Base-by-base conservation (phyloP, 2,797 vertebrate species). In the Orestias chungarensis region DNA sequence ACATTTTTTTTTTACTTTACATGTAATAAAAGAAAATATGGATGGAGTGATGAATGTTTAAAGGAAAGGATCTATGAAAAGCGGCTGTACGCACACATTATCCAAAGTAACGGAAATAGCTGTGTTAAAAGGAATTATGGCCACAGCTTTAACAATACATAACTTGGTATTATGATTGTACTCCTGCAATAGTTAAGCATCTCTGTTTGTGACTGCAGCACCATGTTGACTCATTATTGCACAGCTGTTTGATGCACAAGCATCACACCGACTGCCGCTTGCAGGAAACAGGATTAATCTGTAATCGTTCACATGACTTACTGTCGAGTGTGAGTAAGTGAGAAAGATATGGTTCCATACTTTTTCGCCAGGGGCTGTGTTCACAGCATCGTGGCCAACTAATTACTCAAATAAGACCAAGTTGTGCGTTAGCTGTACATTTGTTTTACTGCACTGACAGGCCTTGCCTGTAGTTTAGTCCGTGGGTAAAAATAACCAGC, bases 301-400 rank as follows among this genome's bases (percentile, higher is more conserved):
- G 46, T 84, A 88, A 86, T 87, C 86, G 84, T 82, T 86, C 84
- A 77, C 82, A 89, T 83, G 79, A 84, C 50, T 33, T 57, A 27
- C 46, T 75, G 70, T 29, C 12, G 38, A 61, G 18, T 59, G 11
- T 23, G 31, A 38, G 33, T 61, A 6, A 11, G 18, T 11, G 31
- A 14, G 31, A 20, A 59, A 38, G 20, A n/a, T 23, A n/a, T 38
- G n/a, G n/a, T 23, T n/a, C 20, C 33, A 35, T 38, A 23, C 38
- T 61, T 61, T n/a, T n/a, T n/a, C 40, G 20, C 11, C 11, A 38
- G 57, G 4, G 23, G 57, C 40, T 61, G 35, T 12, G 14, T 61
- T 25, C 57, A 40, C 57, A 61, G 35, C 57, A 40, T 15, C 1
- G 1, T 20, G 33, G 38, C 18, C 33, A 61, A 40, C 14, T 38